Evolutionary conservation across 2,888 invertebrate genomes (phyloP).

Genomic region (Zhuqinia jingwanae): DNA sequence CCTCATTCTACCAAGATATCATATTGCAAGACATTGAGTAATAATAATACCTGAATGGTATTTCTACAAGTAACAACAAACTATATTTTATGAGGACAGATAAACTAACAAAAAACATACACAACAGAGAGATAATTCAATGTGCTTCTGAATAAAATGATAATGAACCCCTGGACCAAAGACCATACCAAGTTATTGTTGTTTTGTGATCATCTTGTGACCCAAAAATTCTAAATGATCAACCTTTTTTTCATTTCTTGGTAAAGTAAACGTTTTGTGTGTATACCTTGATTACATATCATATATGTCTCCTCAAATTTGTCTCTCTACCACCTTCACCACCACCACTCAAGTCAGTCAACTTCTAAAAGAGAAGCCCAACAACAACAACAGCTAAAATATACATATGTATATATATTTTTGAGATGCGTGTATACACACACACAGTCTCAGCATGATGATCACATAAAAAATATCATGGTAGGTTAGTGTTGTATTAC

Average conservation of each 20-base stretch:
- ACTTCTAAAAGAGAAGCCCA: too few species aligned
- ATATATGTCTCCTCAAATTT: background rate
- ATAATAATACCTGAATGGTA: too few species aligned
- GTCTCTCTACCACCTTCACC: background rate
- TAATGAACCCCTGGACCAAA: background rate
- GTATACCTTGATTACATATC: too few species aligned
- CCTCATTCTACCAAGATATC: too few species aligned
- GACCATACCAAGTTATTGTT: constrained; percentile 27
- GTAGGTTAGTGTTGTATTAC: constrained; percentile 51
- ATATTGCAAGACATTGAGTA: too few species aligned
- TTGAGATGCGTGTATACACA: background rate
- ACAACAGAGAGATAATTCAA: background rate
- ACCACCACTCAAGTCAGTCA: background rate
- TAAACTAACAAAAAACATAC: background rate
- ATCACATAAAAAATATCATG: constrained; percentile 39
- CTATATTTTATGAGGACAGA: background rate
- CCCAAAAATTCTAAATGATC: constrained; percentile 60
- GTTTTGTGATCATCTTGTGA: constrained; percentile 18
- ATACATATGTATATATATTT: too few species aligned
- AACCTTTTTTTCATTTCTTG: constrained; percentile 30
- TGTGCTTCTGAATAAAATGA: background rate
- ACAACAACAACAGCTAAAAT: background rate
- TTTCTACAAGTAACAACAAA: too few species aligned
- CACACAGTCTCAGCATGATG: constrained; percentile 24
- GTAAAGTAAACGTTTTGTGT: too few species aligned